Evolutionary conservation across 2,888 invertebrate genomes (phyloP).

Genomic region (Hetaerina titia): DNA sequence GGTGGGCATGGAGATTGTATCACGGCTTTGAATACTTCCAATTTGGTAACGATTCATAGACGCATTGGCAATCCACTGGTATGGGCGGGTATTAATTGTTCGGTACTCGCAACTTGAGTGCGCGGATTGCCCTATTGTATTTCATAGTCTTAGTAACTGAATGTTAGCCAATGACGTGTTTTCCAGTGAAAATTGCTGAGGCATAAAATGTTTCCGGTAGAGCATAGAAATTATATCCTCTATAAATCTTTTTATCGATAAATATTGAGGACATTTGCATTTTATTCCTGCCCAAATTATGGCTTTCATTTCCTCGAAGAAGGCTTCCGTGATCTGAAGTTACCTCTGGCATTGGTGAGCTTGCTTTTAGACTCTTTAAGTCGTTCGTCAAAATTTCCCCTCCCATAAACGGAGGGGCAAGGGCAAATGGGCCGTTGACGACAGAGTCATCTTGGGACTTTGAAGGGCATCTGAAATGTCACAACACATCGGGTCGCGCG

Average conservation of each 20-base stretch:
- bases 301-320: background rate
- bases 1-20: background rate
- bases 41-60: background rate
- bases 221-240: background rate
- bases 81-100: background rate
- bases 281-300: background rate
- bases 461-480: conserved; percentile 56
- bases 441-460: conserved; percentile 53
- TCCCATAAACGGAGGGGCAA: background rate
- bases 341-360: background rate
- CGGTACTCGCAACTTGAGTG: background rate
- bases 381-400: background rate
- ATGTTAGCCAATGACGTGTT: background rate
- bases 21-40: background rate
- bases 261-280: background rate
- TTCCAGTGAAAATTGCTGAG: no score
- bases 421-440: conserved; percentile 17
- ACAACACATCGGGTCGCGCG: conserved; percentile 40
- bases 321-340: background rate
- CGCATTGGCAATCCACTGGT: background rate
- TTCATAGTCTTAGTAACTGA: background rate
- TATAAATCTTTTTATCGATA: background rate
- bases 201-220: background rate
- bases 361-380: background rate
- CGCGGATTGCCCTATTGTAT: background rate